A percentile compares a stretch with the other conserved stretches of the same genome.
These are phyloP conservation scores for Eptesicus fuscus DNA, from an alignment of 2,113 vertebrate genomes.

Conservation along the genomic window DNA sequence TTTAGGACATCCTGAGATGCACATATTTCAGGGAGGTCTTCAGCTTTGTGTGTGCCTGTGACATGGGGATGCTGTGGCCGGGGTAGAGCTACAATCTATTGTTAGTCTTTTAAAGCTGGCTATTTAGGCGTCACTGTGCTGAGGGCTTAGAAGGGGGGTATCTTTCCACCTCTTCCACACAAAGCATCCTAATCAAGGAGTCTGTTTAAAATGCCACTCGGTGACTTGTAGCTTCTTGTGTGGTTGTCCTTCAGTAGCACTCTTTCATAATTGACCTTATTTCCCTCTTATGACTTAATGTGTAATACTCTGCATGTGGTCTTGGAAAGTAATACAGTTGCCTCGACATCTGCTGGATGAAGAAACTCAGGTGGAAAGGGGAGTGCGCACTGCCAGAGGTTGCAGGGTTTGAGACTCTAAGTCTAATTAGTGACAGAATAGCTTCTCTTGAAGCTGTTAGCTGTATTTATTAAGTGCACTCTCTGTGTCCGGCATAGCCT, in stretches of 20 bases:
- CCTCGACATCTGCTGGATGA: background rate
- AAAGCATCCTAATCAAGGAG: constrained; percentile 46
- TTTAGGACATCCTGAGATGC: constrained; percentile 80
- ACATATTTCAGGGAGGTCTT: constrained; percentile 76
- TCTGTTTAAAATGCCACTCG: constrained; percentile 53
- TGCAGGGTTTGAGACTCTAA: background rate
- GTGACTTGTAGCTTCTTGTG: background rate
- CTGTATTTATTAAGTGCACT: background rate
- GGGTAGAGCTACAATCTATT: constrained; percentile 69
- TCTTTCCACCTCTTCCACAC: constrained; percentile 47
- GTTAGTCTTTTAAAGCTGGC: constrained; percentile 70
- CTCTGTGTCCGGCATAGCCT: background rate
- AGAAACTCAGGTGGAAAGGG: background rate
- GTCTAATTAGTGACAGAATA: background rate
- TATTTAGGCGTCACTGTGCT: constrained; percentile 69
- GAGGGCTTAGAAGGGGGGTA: constrained; percentile 3
- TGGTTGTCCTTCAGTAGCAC: constrained; percentile 50
- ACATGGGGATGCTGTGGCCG: constrained; percentile 56
- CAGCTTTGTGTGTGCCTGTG: constrained; percentile 47
- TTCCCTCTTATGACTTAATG: constrained; percentile 4
- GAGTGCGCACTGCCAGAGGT: background rate
- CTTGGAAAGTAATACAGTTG: background rate
- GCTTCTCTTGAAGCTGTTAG: background rate
- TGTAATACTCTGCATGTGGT: background rate
- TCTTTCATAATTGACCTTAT: constrained; percentile 65